Base-by-base conservation (phyloP, 2,113 vertebrate species). In the Xiphophorus maculatus region DNA sequence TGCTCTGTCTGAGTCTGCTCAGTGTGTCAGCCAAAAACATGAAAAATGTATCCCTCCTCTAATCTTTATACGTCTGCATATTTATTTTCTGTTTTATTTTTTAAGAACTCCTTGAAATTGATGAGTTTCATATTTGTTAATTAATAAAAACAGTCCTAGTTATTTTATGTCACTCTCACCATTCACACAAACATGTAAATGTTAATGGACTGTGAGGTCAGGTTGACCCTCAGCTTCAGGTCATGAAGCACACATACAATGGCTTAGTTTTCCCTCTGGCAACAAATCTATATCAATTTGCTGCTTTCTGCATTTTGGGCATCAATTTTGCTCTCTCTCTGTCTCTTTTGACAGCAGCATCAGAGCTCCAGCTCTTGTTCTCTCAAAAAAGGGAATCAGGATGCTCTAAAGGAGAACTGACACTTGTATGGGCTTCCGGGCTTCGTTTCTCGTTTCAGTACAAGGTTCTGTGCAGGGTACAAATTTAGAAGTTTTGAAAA, bases 1-100 rank as follows among this genome's bases (percentile, higher is more conserved):
- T 90, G 88, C 79, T 86, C 74, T 65, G 88, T 90, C 88, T 91
- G 82, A 74, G 84, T 86, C 76, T 81, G 69, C 74, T 83, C 78
- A 86, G 73, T 85, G 79, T 83, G 66, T 88, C 84, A 89, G 66
- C 40, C 85, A 70, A 48, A 79, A 82, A 71, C 28, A 84, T 73
- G 73, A 27, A 42, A 28, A 77, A 61, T 77, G 5, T 62, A 35
- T 78, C 0, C 51, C 63, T 76, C 58, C 17, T 30, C 63, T 60
- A 40, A 66, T 75, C 44, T 40, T 73, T 71, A 12, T 35, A 78
- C 27, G 61, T 74, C 9, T 2, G 3, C 9, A 9, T 42, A 69
- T 61, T 13, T 7, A 72, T 61, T 13, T 7, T 14, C 4, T 13
- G 13, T 72, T 85, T 32, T 54, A 22, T 33, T 19, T 63, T 63